Evolutionary conservation across 1,140 invertebrate species (phyloP).

Genomic region (Leguminivora glycinivorella): DNA sequence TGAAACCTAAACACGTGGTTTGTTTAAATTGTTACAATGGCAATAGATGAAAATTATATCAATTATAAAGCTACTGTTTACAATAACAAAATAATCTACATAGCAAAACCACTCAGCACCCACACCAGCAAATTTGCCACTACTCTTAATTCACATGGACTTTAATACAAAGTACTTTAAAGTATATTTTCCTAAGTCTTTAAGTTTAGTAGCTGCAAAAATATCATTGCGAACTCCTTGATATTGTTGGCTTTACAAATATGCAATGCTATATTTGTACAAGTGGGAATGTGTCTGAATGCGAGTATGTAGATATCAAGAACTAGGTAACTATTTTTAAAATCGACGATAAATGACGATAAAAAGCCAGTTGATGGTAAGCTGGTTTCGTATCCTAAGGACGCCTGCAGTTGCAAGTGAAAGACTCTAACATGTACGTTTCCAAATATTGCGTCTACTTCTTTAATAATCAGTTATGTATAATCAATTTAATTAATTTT

Average conservation of each 20-base stretch:
- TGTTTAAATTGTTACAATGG: background rate
- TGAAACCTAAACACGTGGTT: background rate
- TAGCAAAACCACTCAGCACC: background rate
- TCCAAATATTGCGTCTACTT: too few species aligned
- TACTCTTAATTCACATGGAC: background rate
- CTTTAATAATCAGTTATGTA: too few species aligned
- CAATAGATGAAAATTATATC: conserved; percentile 12
- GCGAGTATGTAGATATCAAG: background rate
- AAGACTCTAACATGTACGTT: too few species aligned
- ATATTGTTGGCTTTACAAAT: conserved; percentile 18
- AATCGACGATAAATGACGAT: too few species aligned
- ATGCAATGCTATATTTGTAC: conserved; percentile 41
- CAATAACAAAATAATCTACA: conserved; percentile 12
- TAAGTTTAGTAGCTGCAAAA: background rate
- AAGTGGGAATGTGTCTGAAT: conserved; percentile 31
- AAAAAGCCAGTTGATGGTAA: too few species aligned
- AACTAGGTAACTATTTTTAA: too few species aligned
- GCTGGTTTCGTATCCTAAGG: too few species aligned
- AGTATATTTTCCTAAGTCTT: background rate
- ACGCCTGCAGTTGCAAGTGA: too few species aligned
- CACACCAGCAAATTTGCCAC: background rate
- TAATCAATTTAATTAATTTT: too few species aligned
- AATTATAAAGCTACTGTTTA: background rate
- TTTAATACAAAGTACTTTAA: background rate
- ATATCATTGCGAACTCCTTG: background rate